Conservation (phyloP, 2,113 vertebrate genomes). For the Pteruthius melanotis region DNA sequence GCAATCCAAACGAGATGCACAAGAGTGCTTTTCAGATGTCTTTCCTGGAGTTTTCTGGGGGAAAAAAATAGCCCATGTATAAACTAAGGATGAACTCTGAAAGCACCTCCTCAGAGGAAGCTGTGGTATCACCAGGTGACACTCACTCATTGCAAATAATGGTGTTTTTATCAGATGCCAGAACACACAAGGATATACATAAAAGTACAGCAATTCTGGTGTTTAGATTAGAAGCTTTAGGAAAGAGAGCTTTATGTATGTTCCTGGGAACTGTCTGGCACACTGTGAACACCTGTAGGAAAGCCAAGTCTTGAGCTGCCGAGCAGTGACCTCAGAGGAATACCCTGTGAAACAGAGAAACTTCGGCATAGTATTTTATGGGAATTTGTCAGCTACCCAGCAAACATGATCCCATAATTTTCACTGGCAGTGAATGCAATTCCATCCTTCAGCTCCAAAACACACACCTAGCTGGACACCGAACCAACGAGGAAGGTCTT, state of each 20-base stretch:
- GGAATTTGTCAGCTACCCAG: neutral
- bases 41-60: neutral
- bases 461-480: neutral
- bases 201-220: neutral
- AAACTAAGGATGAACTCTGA: constrained; percentile 31
- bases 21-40: neutral
- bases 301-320: neutral
- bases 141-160: neutral
- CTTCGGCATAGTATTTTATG: neutral
- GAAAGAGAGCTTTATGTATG: neutral
- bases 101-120: neutral
- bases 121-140: constrained; percentile 14
- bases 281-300: neutral
- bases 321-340: neutral
- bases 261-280: neutral
- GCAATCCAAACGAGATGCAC: neutral
- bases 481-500: neutral
- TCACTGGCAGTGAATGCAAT: neutral
- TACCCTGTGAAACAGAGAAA: constrained; percentile 3
- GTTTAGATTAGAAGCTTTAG: constrained; percentile 43
- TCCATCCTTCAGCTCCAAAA: neutral
- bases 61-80: neutral
- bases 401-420: neutral
- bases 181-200: constrained; percentile 35
- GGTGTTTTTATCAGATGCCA: constrained; percentile 51